Evolutionary conservation across 2,888 invertebrate species (phyloP), one percentile per base, ranked within the genome.

Genomic region (Drosophila bunnanda): DNA sequence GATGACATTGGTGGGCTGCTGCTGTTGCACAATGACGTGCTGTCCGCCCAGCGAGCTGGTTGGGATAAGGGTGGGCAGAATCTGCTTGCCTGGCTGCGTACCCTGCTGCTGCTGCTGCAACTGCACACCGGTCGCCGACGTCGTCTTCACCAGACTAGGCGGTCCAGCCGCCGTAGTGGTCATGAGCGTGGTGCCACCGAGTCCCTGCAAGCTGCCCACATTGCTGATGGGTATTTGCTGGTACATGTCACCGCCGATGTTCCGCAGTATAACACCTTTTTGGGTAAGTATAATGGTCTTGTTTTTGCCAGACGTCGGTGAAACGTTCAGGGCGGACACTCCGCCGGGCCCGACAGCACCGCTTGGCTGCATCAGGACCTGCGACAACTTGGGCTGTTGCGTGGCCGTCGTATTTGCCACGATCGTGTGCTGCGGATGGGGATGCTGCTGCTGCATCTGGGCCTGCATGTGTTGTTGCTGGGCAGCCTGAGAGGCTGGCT

Each of bases 201-300:
- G 79, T 34, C 89, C 86, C 52, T 91, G 88, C 68, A 92, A 62
- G 6, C 90, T 88, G 28, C 91, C 85, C 32, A 92, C 91, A 76
- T 92, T 92, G 44, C 92, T 91, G n/a, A 93, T 90, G 12, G 92
- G 92, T 70, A 93, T 92, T 75, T 92, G 92, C 60, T 92, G 92
- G 75, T 92, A 92, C 84, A 92, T 91, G 59, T 92, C 92, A 4
- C 92, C 91, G 2, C 92, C 92, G 60, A 93, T 92, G 64, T 91
- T 92, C 2, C 92, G 90, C 61, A 92, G 73, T 34, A 93, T 92
- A 3, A 93, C 91, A 30, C 92, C 92, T 74, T 92, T 92, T 50
- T 91, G 92, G 5, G 92, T 91, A 30, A 93, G 82, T 73, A 92
- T 91, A 34, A 92, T 92, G 4, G 92, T 92, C 77, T 93, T 92